These are phyloP conservation scores for Drosophila pachea DNA, from an alignment of 1,140 invertebrate genomes.

Conservation along the genomic window DNA sequence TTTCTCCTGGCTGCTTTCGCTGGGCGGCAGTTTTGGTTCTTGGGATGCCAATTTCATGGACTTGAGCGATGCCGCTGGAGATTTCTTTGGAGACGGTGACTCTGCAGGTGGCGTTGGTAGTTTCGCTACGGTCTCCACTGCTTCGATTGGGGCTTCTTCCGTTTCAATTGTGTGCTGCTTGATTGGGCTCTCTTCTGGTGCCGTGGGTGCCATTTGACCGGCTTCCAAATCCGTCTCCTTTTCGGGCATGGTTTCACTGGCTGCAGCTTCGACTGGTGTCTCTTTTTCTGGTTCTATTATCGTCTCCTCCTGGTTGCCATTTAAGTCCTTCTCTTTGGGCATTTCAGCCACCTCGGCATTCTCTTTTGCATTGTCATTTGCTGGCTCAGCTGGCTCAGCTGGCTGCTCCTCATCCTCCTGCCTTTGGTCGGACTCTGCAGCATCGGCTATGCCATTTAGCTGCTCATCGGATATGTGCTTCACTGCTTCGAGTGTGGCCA, in stretches of 20 bases:
- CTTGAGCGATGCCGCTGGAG: conserved; percentile 42
- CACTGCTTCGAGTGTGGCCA: conserved; percentile 56
- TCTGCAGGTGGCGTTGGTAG: conserved; percentile 54
- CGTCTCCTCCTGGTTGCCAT: conserved; percentile 11
- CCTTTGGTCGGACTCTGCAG: not conserved
- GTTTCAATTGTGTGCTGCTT: conserved; percentile 2
- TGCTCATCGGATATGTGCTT: conserved; percentile 49
- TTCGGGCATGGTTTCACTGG: conserved; percentile 18
- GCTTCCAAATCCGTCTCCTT: not conserved
- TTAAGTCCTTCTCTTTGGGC: conserved; percentile 3
- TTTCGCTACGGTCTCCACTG: conserved; percentile 22
- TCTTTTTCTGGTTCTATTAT: not conserved
- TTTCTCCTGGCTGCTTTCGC: conserved; percentile 43
- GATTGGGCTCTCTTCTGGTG: conserved; percentile 11
- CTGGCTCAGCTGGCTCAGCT: not conserved
- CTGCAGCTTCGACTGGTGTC: conserved; percentile 14
- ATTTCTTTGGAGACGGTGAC: conserved; percentile 43
- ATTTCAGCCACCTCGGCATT: conserved; percentile 8
- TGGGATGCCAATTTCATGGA: conserved; percentile 32
- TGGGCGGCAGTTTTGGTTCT: not conserved
- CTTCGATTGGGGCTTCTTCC: not conserved
- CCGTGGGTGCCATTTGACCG: conserved; percentile 5
- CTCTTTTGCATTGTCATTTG: not conserved
- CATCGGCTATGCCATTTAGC: not conserved
- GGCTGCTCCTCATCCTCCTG: conserved; percentile 3